Conservation (phyloP, 2,888 invertebrate species). For the Agrochola lota region DNA sequence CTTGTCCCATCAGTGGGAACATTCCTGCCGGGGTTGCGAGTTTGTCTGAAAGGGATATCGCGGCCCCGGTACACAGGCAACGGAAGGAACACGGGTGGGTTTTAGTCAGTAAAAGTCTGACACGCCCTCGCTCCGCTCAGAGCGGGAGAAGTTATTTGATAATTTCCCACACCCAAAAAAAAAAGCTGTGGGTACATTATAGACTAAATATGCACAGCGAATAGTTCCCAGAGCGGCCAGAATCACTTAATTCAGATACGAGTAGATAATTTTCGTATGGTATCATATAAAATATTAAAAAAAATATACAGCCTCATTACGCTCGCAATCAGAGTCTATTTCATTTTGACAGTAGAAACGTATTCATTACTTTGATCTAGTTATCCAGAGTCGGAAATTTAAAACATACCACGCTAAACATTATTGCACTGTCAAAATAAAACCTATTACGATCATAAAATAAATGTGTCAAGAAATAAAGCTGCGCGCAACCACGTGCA, state of each 20-base stretch:
- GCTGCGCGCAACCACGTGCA: background rate
- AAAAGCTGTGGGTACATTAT: background rate
- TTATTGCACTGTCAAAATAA: background rate
- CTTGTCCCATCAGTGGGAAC: background rate
- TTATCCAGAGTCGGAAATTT: too few relatives aligned
- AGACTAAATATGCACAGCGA: background rate
- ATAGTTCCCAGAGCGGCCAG: background rate
- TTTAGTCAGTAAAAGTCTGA: too few relatives aligned
- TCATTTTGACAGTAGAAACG: background rate
- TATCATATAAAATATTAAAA: background rate
- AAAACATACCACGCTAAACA: background rate
- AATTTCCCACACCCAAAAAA: too few relatives aligned
- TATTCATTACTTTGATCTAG: background rate
- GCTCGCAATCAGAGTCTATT: background rate
- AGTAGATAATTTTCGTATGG: too few relatives aligned
- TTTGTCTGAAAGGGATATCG: too few relatives aligned
- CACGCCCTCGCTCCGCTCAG: too few relatives aligned
- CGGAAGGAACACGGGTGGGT: too few relatives aligned
- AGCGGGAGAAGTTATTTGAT: too few relatives aligned
- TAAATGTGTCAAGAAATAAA: slow-evolving; percentile 11
- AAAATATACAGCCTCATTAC: background rate
- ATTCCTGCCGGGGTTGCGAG: too few relatives aligned
- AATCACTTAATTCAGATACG: background rate
- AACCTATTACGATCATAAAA: background rate
- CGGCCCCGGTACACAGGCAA: too few relatives aligned